A percentile compares a stretch with the other conserved stretches of the same genome.
Conservation (phyloP, 1,140 invertebrate species). For the Ceratitis capitata region DNA sequence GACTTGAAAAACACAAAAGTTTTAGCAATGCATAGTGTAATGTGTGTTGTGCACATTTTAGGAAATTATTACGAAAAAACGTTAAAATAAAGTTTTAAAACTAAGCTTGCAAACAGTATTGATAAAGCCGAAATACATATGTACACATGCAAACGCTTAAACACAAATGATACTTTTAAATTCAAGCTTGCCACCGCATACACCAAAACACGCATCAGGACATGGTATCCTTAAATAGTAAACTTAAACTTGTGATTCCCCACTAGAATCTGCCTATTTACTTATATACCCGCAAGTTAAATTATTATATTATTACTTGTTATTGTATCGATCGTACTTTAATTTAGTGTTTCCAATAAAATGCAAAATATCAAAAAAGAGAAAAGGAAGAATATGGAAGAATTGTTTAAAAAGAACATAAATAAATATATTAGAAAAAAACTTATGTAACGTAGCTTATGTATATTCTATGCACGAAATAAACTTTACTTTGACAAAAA, state of each 20-base stretch:
- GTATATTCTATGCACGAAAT: conserved; percentile 24
- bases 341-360: conserved; percentile 34
- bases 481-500: conserved; percentile 20
- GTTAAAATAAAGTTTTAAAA: not conserved
- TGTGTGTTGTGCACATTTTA: not conserved
- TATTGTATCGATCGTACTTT: conserved; percentile 24
- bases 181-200: not conserved
- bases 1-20: not conserved
- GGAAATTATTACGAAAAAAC: not conserved
- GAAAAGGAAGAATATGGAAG: not conserved
- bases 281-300: not conserved
- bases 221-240: not conserved
- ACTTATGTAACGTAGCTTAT: conserved; percentile 30
- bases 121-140: not conserved
- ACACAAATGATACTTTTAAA: not conserved
- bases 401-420: conserved; percentile 1
- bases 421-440: not conserved
- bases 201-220: not conserved
- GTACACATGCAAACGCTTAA: not conserved
- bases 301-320: not conserved
- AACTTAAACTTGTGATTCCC: not conserved
- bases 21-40: not conserved
- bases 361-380: not conserved
- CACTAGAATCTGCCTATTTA: not conserved
- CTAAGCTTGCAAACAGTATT: not conserved